Evolutionary conservation across 1,140 invertebrate species (phyloP), one percentile per base, ranked within the genome.

Genomic region (Leptonema lineaticorne): DNA sequence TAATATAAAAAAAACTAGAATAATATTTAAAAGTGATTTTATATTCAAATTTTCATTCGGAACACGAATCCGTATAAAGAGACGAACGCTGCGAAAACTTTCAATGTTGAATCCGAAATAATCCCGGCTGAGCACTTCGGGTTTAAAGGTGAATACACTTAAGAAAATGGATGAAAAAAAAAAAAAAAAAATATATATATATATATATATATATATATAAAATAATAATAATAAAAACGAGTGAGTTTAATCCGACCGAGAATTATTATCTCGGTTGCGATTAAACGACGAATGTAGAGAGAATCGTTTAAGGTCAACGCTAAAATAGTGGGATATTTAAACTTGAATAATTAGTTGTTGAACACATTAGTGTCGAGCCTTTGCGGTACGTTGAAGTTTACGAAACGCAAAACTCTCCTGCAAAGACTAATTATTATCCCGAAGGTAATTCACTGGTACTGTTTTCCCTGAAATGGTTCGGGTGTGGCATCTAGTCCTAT

Each of bases 311-410:
- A n/a, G 56, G 28, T 9, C 22, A 27, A 6, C 56, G 56, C 56
- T 16, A 11, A 28, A 11, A 26, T 26, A 26, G 24, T 58, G 11
- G 56, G 58, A 45, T 62, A 45, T 62, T 62, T 62, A 62, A 62
- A 62, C 58, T 62, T 62, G 58, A 62, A 30, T 62, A 62, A 62
- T 62, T 62, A 62, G 11, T 45, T n/a, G 22, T 45, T 16, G n/a
- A 22, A 30, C 58, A 41, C 58, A 62, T 62, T 62, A 62, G 27
- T 24, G n/a, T 11, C 30, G 5, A 33, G 37, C 9, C 11, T 9
- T 41, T 3, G 37, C 9, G 16, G 37, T 41, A 30, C 11, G 29
- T 6, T 28, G 24, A 62, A 62, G n/a, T 62, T 62, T 16, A 28
- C 20, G 6, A 62, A 14, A 37, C 30, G 18, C 29, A 20, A 33